Percentiles rank a stretch among this genome's conserved stretches.
These are phyloP conservation scores for Cheilosia soror DNA, from an alignment of 2,888 invertebrate species.

Conservation along the genomic window DNA sequence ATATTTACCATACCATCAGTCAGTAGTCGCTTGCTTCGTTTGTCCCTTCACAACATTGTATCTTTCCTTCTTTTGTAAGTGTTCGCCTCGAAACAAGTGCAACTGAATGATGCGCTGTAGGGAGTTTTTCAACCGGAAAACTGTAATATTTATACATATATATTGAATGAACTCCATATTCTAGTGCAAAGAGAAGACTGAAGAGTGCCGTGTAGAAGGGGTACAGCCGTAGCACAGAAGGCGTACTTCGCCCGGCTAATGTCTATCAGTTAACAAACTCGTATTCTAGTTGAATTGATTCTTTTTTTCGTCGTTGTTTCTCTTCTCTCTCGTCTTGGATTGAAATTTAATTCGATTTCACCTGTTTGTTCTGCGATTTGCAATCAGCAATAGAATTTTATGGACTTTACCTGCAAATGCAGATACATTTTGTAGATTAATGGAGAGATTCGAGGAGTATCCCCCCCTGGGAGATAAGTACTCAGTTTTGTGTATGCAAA, in stretches of 20 bases:
- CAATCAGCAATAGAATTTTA: conserved; percentile 35
- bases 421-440: conserved; percentile 22
- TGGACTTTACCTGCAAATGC: conserved; percentile 19
- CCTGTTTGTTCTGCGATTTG: conserved; percentile 48
- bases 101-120: conserved; percentile 20
- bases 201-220: not conserved
- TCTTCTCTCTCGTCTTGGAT: not conserved
- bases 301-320: not conserved
- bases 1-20: too few relatives aligned
- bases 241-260: conserved; percentile 13
- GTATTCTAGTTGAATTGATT: conserved; percentile 15
- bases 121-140: conserved; percentile 40
- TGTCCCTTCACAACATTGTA: too few relatives aligned
- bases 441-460: conserved; percentile 4
- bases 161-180: conserved; percentile 41
- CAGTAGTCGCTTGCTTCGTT: too few relatives aligned
- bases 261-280: conserved; percentile 26
- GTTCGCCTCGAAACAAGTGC: conserved; percentile 1
- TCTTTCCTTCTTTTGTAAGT: not conserved
- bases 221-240: not conserved
- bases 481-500: not conserved
- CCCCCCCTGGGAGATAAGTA: not conserved
- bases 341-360: conserved; percentile 46
- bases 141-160: conserved; percentile 35
- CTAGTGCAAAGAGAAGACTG: not conserved